phyloP scores from a whole-genome alignment of 2,888 invertebrate species.

The Chelonus formosanus region DNA sequence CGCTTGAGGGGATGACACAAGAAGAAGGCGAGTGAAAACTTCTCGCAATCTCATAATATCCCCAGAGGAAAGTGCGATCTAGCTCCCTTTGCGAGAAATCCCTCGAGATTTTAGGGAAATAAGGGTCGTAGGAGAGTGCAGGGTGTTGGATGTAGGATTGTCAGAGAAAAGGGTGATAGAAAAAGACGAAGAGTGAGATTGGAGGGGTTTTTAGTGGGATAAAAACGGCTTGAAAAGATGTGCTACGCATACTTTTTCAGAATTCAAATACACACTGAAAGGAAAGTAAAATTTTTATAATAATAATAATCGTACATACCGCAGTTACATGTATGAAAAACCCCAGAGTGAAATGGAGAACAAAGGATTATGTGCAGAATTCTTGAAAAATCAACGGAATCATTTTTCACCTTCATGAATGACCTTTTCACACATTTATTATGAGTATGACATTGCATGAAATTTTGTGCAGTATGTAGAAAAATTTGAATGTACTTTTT shows the following conservation, averaged over 20 bases:
- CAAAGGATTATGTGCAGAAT: too few species aligned
- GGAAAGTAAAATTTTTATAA: constrained; percentile 5
- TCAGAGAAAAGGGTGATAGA: constrained; percentile 9
- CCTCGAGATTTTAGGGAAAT: constrained; percentile 56
- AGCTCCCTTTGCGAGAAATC: constrained; percentile 46
- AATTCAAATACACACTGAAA: constrained; percentile 12
- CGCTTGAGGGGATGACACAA: constrained; percentile 17
- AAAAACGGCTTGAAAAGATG: constrained; percentile 3
- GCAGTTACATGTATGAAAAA: too few species aligned
- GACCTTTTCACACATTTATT: too few species aligned
- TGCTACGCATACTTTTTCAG: constrained; percentile 17
- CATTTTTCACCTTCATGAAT: too few species aligned
- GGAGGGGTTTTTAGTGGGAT: constrained; percentile 14
- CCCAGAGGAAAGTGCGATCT: constrained; percentile 51
- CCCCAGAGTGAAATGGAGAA: too few species aligned
- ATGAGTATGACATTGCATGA: too few species aligned
- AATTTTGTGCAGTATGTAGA: too few species aligned
- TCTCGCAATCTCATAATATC: constrained; percentile 59
- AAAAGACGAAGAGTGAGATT: constrained; percentile 23
- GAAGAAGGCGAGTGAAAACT: constrained; percentile 40
- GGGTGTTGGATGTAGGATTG: constrained; percentile 21
- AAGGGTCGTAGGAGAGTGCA: constrained; percentile 46
- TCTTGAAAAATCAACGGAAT: too few species aligned
- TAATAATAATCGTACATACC: constrained; percentile 6
- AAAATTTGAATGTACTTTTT: too few species aligned